Base-by-base conservation (phyloP, 2,888 invertebrate species). In the Andrena camellia region DNA sequence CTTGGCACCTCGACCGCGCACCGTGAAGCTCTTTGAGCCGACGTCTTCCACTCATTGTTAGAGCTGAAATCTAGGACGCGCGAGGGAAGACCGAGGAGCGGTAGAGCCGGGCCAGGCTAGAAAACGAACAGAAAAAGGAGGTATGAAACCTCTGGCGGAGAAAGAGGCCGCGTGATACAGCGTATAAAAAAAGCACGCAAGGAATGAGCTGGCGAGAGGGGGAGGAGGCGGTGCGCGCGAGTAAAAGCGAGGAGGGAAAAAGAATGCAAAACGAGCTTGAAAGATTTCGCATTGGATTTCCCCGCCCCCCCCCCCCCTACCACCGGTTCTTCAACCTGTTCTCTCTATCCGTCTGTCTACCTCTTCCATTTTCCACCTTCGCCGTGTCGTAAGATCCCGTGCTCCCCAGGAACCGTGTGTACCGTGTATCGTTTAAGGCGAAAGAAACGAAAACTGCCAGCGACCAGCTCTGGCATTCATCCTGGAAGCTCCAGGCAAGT, bases 251-350 rank as follows among this genome's bases (percentile, higher is more conserved):
- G 64, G 66, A 60, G 42, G 62, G 78, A 85, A 86, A 81, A 83
- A 76, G 20, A 69, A 81, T 78, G 76, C 59, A 59, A 64, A 78
- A 79, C 79, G 71, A 88, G 79, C 74, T 78, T 74, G 83, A 85
- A 88, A 88, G 83, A 86, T 88, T 88, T 88, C 85, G 73, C 83
- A 78, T 86, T 63, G 76, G 78, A 80, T 81, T 75, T n/a, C n/a
- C n/a, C n/a, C 70, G n/a, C 8, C 13, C 54, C 8, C 23, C 2
- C 0, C 20, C 26, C 7, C 60, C 52, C 52, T n/a, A n/a, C n/a
- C n/a, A n/a, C n/a, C n/a, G n/a, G 83, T 76, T 86, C 79, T 86
- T 78, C 75, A 54, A 48, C 69, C 64, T 63, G 66, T 64, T 78
- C 59, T 48, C 75, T 54, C 73, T 68, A 59, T 66, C 63, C 54